Percentiles rank a stretch among this genome's conserved stretches.
Conservation (phyloP, 2,113 vertebrate genomes). For the Sinosuthora webbiana region DNA sequence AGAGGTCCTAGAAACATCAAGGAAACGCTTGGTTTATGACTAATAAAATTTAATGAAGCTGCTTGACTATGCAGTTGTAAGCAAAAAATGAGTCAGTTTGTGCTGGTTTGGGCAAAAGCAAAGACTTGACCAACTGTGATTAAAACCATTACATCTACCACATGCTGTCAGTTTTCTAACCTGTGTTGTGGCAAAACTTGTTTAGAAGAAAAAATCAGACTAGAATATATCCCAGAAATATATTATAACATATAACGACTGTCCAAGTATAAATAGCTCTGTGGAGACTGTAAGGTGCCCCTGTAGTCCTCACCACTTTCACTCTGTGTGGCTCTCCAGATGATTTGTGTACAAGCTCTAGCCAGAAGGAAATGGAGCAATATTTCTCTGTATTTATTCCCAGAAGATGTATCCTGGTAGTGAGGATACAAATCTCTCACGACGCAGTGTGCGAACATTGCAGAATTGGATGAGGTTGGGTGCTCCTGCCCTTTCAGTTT, state of each 20-base stretch:
- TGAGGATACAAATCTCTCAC: neutral
- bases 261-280: neutral
- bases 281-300: neutral
- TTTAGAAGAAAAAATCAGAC: neutral
- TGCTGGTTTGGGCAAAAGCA: neutral
- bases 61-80: neutral
- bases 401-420: neutral
- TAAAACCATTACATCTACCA: neutral
- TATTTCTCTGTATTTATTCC: slow-evolving; percentile 28
- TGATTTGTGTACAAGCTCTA: neutral
- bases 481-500: slow-evolving; percentile 38
- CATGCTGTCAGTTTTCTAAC: neutral
- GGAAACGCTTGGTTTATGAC: neutral
- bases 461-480: slow-evolving; percentile 13
- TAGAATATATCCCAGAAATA: neutral
- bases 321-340: neutral
- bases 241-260: neutral
- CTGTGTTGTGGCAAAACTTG: neutral
- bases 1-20: neutral
- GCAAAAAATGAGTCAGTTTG: neutral
- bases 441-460: neutral
- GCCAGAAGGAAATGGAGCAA: slow-evolving; percentile 1
- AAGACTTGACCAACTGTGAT: neutral
- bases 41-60: neutral
- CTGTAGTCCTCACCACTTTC: neutral